Evolutionary conservation across 2,888 invertebrate species (phyloP).

Genomic region (Ochropleura leucogaster): DNA sequence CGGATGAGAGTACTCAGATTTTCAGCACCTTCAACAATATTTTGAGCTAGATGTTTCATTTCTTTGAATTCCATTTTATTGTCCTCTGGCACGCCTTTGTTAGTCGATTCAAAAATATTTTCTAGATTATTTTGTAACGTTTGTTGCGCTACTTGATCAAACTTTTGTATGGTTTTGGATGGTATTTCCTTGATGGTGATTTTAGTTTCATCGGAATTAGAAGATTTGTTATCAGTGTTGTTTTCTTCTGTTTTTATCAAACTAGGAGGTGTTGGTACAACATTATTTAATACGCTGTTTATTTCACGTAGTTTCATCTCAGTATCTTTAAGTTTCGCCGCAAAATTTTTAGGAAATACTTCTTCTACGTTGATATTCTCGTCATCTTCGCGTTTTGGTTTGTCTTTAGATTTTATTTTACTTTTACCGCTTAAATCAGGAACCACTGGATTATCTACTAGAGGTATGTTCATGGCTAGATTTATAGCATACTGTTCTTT

Average conservation of each 20-base stretch:
- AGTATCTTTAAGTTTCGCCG: constrained; percentile 80
- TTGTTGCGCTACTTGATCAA: constrained; percentile 79
- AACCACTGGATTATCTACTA: constrained; percentile 77
- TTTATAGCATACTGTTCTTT: constrained; percentile 83
- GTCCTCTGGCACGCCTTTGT: constrained; percentile 75
- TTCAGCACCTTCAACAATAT: constrained; percentile 86
- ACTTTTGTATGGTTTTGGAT: constrained; percentile 56
- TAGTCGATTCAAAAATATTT: constrained; percentile 76
- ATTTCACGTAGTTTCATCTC: constrained; percentile 79
- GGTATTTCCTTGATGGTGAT: constrained; percentile 18
- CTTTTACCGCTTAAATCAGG: constrained; percentile 71
- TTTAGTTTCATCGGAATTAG: constrained; percentile 12
- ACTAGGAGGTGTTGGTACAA: constrained; percentile 20
- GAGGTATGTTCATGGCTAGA: constrained; percentile 80
- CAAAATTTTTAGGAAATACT: constrained; percentile 77
- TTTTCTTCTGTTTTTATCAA: constrained; percentile 11
- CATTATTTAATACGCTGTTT: constrained; percentile 74
- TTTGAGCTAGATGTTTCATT: constrained; percentile 83
- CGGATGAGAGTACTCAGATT: constrained; percentile 84
- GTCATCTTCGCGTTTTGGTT: constrained; percentile 54
- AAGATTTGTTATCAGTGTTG: constrained; percentile 12
- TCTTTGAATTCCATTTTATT: constrained; percentile 82
- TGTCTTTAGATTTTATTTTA: constrained; percentile 55
- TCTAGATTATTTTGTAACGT: constrained; percentile 79
- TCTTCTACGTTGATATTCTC: constrained; percentile 67